phyloP scores from a whole-genome alignment of 2,113 vertebrate genomes.

The Caranx ignobilis region DNA sequence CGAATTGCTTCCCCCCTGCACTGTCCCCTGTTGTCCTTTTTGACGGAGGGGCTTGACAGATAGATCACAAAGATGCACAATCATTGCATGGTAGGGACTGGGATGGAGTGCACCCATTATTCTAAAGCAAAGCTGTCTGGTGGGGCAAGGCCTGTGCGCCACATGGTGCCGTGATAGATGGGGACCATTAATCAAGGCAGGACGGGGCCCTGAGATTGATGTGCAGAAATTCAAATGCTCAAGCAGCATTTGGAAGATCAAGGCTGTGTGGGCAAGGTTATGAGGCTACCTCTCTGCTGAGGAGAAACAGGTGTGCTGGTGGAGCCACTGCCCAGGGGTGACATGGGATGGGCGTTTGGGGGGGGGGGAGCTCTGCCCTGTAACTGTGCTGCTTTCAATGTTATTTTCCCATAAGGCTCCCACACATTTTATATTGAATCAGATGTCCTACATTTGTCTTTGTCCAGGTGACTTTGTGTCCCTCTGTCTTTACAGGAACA shows the following conservation, averaged over 20 bases:
- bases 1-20: slow-evolving; percentile 60
- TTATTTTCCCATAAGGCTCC: slow-evolving; percentile 32
- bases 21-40: slow-evolving; percentile 75
- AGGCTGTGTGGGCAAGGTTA: slow-evolving; percentile 80
- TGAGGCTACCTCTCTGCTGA: slow-evolving; percentile 55
- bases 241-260: slow-evolving; percentile 85
- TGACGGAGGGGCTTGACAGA: slow-evolving; percentile 77
- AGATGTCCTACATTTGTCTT: slow-evolving; percentile 65
- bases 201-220: slow-evolving; percentile 80
- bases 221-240: slow-evolving; percentile 85
- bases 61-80: slow-evolving; percentile 82
- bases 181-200: slow-evolving; percentile 84
- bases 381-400: slow-evolving; percentile 35
- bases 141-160: slow-evolving; percentile 74
- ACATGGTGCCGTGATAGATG: slow-evolving; percentile 83
- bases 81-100: slow-evolving; percentile 75
- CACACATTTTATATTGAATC: slow-evolving; percentile 39
- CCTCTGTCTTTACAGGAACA: slow-evolving; percentile 38
- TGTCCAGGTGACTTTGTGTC: slow-evolving; percentile 53
- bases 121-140: slow-evolving; percentile 85
- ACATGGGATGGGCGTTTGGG: slow-evolving; percentile 19
- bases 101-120: slow-evolving; percentile 83
- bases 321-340: slow-evolving; percentile 11
- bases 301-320: slow-evolving; percentile 62
- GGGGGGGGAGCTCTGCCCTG: slow-evolving; percentile 11